phyloP scores from a whole-genome alignment of 2,888 invertebrate genomes.

The Tinea pellionella region DNA sequence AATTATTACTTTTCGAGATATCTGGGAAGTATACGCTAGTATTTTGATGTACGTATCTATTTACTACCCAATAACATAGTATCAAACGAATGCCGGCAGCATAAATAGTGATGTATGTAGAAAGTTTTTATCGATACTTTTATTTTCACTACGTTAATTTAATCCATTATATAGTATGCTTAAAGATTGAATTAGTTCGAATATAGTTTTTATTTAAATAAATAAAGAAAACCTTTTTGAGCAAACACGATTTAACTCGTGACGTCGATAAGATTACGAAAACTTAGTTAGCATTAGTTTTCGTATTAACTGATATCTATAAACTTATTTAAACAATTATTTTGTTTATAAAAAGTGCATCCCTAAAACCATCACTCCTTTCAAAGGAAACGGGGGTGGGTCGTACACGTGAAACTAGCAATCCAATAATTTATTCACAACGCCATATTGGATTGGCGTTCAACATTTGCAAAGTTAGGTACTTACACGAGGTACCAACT shows the following conservation, averaged over 20 bases:
- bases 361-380: conserved; percentile 1
- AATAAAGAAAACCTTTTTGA: no score
- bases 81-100: not conserved
- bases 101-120: not conserved
- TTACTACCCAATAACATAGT: conserved; percentile 3
- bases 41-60: not conserved
- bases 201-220: no score
- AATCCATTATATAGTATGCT: no score
- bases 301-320: no score
- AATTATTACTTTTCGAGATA: no score
- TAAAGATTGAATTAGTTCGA: no score
- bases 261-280: no score
- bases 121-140: not conserved
- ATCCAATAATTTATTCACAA: conserved; percentile 14
- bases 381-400: conserved; percentile 5
- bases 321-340: no score
- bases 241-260: no score
- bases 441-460: conserved; percentile 13
- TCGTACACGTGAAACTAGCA: conserved; percentile 13
- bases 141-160: no score
- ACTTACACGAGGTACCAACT: not conserved
- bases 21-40: not conserved
- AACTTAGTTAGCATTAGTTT: no score
- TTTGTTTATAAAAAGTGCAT: no score
- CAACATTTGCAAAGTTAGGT: conserved; percentile 5